Conservation (phyloP, 1,140 invertebrate species). For the Sminthurinus signatus region DNA sequence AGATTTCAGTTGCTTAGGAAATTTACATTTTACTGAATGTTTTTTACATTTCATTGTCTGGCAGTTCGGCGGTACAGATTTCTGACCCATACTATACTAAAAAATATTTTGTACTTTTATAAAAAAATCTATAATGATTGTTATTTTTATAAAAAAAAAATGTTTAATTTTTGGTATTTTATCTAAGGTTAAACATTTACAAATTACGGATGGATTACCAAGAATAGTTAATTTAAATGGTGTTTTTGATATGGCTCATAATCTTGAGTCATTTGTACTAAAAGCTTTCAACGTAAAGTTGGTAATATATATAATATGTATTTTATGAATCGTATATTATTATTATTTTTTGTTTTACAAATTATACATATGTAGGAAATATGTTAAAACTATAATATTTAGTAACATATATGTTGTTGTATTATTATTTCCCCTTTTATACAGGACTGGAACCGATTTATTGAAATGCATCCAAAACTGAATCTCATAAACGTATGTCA, state of each 20-base stretch:
- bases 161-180: not conserved
- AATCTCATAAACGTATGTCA: not conserved
- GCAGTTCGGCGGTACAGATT: too few species aligned
- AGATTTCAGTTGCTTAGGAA: too few species aligned
- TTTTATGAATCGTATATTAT: too few species aligned
- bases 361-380: too few species aligned
- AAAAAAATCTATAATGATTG: not conserved
- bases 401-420: too few species aligned
- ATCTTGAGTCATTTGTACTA: conserved; percentile 10
- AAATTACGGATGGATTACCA: conserved; percentile 11
- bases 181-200: conserved; percentile 6
- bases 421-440: too few species aligned
- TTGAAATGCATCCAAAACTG: conserved; percentile 6
- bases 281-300: conserved; percentile 22
- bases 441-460: conserved; percentile 13
- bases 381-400: too few species aligned
- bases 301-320: conserved; percentile 7
- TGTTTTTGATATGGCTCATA: conserved; percentile 5
- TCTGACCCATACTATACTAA: too few species aligned
- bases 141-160: not conserved
- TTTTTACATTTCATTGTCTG: too few species aligned
- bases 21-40: too few species aligned
- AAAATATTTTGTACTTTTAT: not conserved
- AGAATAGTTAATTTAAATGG: conserved; percentile 13
- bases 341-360: too few species aligned